Percentiles rank a stretch among this genome's conserved stretches.
phyloP scores from a whole-genome alignment of 2,113 vertebrate species.

The Macaca fascicularis region DNA sequence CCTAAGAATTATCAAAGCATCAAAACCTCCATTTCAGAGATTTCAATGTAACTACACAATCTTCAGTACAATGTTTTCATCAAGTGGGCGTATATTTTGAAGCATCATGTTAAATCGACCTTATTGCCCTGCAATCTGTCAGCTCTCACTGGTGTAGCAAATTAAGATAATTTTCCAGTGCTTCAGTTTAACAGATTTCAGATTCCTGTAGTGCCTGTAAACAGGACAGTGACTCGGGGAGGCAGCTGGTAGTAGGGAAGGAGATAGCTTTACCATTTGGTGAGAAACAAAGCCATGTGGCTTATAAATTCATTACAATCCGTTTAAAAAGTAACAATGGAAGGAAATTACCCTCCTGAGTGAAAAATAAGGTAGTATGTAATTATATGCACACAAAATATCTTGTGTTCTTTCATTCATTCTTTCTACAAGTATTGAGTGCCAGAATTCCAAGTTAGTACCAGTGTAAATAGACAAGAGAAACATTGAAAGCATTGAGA shows the following conservation, averaged over 20 bases:
- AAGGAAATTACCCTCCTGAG: neutral
- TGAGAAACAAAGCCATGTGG: slow-evolving; percentile 9
- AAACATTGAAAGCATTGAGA: neutral
- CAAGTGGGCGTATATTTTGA: neutral
- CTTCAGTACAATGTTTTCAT: neutral
- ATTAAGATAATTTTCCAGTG: neutral
- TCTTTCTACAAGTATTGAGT: neutral
- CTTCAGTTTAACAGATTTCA: neutral
- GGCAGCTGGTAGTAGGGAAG: neutral
- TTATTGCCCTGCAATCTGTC: neutral
- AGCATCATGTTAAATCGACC: neutral
- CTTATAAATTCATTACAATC: neutral
- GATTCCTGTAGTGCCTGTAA: neutral
- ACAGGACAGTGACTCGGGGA: neutral
- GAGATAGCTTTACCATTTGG: neutral
- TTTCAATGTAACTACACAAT: neutral
- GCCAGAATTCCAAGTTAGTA: neutral
- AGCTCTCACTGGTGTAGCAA: neutral
- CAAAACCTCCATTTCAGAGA: neutral
- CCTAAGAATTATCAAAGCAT: neutral
- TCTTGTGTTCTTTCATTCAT: neutral
- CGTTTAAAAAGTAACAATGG: neutral
- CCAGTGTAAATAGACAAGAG: neutral
- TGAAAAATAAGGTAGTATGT: neutral
- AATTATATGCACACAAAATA: neutral